phyloP scores from a whole-genome alignment of 2,797 vertebrate genomes.

The Gadopsis marmoratus region DNA sequence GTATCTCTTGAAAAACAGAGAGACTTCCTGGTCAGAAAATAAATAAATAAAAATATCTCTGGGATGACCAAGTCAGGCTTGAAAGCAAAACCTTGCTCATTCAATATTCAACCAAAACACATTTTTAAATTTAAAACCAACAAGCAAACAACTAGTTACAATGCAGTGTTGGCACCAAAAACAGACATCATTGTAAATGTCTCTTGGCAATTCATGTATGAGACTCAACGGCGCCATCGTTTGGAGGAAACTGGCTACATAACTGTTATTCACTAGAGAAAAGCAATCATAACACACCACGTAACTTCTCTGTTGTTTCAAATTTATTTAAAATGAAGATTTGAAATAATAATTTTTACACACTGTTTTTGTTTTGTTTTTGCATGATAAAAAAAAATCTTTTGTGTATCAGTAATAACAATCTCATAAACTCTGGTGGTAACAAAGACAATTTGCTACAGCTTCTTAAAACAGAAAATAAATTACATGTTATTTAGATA shows the following conservation, averaged over 20 bases:
- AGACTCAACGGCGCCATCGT: constrained; percentile 67
- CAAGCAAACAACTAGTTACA: background rate
- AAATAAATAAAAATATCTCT: background rate
- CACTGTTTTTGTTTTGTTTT: constrained; percentile 60
- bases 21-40: background rate
- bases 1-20: background rate
- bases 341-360: constrained; percentile 66
- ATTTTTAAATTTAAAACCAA: background rate
- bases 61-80: background rate
- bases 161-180: background rate
- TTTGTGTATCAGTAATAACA: constrained; percentile 72
- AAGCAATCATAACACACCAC: constrained; percentile 22
- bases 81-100: background rate
- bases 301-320: constrained; percentile 49
- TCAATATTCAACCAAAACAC: background rate
- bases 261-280: background rate
- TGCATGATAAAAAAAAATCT: constrained; percentile 56
- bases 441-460: constrained; percentile 75
- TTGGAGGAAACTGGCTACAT: constrained; percentile 44
- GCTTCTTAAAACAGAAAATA: constrained; percentile 82
- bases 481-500: constrained; percentile 85
- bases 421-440: constrained; percentile 77
- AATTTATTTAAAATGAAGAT: constrained; percentile 82
- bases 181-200: background rate
- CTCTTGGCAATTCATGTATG: background rate